Evolutionary conservation across 2,888 invertebrate genomes (phyloP).

Genomic region (Polydrusus pterygomalis): DNA sequence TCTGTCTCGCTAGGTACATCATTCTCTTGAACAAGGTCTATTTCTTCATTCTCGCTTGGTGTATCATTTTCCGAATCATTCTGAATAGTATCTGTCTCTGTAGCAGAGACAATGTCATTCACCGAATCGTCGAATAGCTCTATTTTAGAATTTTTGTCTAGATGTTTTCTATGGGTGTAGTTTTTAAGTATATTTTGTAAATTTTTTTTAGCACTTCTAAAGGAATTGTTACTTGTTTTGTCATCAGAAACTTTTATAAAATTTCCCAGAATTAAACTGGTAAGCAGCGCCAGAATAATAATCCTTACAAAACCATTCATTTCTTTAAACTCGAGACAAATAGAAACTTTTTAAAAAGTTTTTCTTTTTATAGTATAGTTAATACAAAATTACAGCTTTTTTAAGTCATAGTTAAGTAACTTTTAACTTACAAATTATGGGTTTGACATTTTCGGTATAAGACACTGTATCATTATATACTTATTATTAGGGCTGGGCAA

Average conservation of each 20-base stretch:
- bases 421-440: constrained; percentile 31
- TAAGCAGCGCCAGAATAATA: constrained; percentile 1
- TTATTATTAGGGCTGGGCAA: neutral
- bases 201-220: neutral
- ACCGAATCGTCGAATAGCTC: neutral
- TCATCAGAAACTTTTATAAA: neutral
- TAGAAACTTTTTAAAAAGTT: neutral
- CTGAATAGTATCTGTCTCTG: no score
- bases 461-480: constrained; percentile 7
- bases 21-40: no score
- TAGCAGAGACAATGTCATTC: neutral
- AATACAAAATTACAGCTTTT: constrained; percentile 19
- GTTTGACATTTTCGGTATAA: constrained; percentile 6
- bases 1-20: neutral
- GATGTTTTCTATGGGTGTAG: neutral
- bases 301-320: constrained; percentile 16
- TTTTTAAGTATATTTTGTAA: constrained; percentile 12
- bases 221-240: neutral
- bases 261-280: neutral
- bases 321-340: neutral
- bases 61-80: no score
- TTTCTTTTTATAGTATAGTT: constrained; percentile 11
- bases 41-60: no score
- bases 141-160: constrained; percentile 11
- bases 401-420: neutral